A percentile compares a stretch with the other conserved stretches of the same genome.
Conservation (phyloP, 1,140 invertebrate genomes). For the Drosophila littoralis region DNA sequence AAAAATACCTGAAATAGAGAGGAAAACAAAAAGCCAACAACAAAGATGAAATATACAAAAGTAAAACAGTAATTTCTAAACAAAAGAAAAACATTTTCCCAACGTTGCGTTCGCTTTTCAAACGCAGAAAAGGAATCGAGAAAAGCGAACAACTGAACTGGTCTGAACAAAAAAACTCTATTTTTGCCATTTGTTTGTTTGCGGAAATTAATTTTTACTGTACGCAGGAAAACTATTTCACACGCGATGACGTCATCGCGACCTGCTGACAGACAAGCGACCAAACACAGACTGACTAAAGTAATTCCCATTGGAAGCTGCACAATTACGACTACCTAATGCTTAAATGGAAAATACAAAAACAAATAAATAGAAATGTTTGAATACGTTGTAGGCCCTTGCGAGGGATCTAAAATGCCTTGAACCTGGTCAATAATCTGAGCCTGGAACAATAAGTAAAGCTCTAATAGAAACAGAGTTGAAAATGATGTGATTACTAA, state of each 20-base stretch:
- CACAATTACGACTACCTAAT: background rate
- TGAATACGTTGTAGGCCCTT: too few species aligned
- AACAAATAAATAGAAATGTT: too few species aligned
- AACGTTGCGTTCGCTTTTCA: slow-evolving; percentile 26
- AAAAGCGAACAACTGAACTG: background rate
- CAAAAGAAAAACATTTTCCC: slow-evolving; percentile 39
- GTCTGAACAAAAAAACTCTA: slow-evolving; percentile 14
- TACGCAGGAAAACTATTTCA: slow-evolving; percentile 32
- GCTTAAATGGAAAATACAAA: too few species aligned
- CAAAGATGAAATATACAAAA: slow-evolving; percentile 15
- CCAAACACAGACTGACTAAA: background rate
- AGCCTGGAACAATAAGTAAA: too few species aligned
- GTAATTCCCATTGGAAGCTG: background rate
- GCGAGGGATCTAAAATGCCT: too few species aligned
- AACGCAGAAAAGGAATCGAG: background rate
- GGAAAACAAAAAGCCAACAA: background rate
- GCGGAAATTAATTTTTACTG: slow-evolving; percentile 41
- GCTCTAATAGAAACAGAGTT: too few species aligned
- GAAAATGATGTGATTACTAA: too few species aligned
- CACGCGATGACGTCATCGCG: slow-evolving; percentile 30
- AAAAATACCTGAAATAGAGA: slow-evolving; percentile 1
- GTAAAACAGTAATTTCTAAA: slow-evolving; percentile 27
- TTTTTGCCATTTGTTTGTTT: slow-evolving; percentile 47
- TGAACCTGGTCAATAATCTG: too few species aligned
- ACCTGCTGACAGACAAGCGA: slow-evolving; percentile 23